These are phyloP conservation scores for Crax fasciolata DNA, from an alignment of 2,797 vertebrate genomes.

Conservation along the genomic window DNA sequence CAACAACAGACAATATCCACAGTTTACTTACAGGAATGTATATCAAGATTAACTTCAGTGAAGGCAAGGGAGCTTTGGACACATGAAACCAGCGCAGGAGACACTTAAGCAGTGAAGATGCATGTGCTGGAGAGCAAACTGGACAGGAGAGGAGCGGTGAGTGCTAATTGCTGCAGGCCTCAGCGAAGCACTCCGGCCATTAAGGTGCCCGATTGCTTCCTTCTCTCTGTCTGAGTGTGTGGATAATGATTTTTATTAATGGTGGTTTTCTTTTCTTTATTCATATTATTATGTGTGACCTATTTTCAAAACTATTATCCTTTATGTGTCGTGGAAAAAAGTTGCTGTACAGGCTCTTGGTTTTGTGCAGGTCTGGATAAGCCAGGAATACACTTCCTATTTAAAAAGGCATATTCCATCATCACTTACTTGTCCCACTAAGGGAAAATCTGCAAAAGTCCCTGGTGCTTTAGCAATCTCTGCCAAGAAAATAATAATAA, in stretches of 20 bases:
- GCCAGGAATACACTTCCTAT: neutral
- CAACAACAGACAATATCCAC: neutral
- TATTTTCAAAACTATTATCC: neutral
- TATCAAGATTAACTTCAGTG: neutral
- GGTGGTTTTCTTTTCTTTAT: neutral
- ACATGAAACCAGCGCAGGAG: neutral
- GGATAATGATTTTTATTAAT: neutral
- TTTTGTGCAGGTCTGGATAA: neutral
- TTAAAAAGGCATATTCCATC: neutral
- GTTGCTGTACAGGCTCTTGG: neutral
- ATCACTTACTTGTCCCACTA: neutral
- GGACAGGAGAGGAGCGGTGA: neutral
- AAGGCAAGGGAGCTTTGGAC: neutral
- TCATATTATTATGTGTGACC: neutral
- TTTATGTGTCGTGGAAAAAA: neutral
- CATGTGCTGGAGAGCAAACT: neutral
- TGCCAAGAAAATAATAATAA: neutral
- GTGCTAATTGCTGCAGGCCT: neutral
- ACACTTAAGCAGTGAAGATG: neutral
- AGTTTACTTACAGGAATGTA: neutral
- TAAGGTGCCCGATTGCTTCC: neutral
- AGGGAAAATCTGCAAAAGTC: slow-evolving; percentile 39
- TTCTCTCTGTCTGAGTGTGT: neutral
- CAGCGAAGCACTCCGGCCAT: neutral
- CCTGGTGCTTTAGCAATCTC: neutral